phyloP scores from a whole-genome alignment of 2,113 vertebrate genomes.

The Amphiprion ocellaris region DNA sequence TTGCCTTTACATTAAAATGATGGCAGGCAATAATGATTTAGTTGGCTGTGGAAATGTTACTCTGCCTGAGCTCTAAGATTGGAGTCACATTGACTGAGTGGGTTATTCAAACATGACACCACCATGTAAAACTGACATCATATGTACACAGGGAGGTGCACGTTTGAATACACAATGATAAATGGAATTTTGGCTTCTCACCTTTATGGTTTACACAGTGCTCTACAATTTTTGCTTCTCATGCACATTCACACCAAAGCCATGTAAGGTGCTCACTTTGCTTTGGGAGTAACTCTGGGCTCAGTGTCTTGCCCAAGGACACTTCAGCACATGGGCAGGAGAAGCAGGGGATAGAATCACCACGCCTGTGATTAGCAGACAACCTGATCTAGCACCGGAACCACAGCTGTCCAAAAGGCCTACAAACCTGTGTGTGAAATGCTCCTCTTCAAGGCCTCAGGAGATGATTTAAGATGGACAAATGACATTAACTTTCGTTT shows the following conservation, averaged over 20 bases:
- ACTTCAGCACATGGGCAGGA: background rate
- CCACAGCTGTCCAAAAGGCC: no score
- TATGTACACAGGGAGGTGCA: background rate
- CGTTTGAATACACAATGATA: background rate
- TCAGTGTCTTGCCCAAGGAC: background rate
- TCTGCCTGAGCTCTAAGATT: background rate
- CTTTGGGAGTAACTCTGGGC: no score
- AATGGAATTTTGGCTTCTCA: no score
- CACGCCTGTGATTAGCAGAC: no score
- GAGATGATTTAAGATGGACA: constrained; percentile 16
- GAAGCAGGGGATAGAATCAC: no score
- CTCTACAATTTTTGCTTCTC: no score
- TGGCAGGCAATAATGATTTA: background rate
- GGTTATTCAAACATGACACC: constrained; percentile 1
- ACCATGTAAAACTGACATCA: background rate
- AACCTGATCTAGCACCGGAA: no score
- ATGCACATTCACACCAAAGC: no score
- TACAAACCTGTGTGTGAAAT: no score
- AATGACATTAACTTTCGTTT: constrained; percentile 20
- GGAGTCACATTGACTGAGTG: background rate
- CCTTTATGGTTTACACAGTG: no score
- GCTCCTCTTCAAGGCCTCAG: background rate
- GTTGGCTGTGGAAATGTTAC: background rate
- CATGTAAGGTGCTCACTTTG: no score
- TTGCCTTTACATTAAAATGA: background rate